Evolutionary conservation across 2,888 invertebrate genomes (phyloP).

Genomic region (Troilus luridus): DNA sequence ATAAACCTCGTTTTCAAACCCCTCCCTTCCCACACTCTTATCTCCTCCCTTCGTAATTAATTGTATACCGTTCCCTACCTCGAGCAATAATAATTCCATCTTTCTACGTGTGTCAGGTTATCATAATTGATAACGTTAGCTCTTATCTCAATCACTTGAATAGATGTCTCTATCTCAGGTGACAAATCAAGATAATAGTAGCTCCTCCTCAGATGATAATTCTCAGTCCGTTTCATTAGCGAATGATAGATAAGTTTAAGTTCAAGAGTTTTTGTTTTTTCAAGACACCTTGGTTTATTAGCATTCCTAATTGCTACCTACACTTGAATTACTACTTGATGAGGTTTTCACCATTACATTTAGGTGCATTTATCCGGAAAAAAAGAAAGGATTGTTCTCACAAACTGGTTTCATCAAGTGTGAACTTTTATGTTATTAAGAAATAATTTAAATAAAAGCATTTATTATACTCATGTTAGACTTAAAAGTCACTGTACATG

Average conservation of each 20-base stretch:
- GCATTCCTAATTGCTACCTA: background rate
- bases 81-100: background rate
- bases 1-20: conserved; percentile 2
- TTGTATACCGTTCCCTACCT: background rate
- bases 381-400: too few species aligned
- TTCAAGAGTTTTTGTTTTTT: background rate
- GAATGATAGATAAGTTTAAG: background rate
- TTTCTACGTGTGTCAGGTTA: background rate
- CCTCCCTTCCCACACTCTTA: conserved; percentile 35
- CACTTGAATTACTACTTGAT: too few species aligned
- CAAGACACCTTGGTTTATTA: background rate
- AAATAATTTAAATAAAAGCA: too few species aligned
- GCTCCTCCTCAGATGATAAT: background rate
- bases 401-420: too few species aligned
- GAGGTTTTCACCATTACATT: too few species aligned
- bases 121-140: background rate
- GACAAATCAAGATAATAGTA: background rate
- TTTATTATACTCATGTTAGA: too few species aligned
- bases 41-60: background rate
- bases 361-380: too few species aligned
- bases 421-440: too few species aligned
- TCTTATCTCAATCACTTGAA: background rate
- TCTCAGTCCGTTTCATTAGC: background rate
- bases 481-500: too few species aligned
- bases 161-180: background rate